Conservation (phyloP, 2,888 invertebrate species). For the Melitaea athalia region DNA sequence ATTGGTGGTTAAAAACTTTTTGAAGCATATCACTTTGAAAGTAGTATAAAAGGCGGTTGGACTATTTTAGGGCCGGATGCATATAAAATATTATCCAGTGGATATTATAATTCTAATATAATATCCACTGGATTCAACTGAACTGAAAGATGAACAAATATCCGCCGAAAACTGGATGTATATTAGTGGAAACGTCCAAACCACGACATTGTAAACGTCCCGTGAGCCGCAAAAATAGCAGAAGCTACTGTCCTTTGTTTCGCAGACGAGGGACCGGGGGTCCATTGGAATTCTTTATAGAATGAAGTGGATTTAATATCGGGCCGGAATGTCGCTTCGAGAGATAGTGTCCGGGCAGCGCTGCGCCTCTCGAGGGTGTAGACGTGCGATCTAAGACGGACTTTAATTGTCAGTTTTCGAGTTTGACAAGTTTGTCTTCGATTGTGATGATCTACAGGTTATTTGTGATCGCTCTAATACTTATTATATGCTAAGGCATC, state of each 20-base stretch:
- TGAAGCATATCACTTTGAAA: no score
- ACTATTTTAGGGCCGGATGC: no score
- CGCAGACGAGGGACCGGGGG: conserved; percentile 42
- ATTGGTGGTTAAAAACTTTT: no score
- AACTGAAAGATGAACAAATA: neutral
- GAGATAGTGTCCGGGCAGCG: conserved; percentile 56
- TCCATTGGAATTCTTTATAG: conserved; percentile 77
- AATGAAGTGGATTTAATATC: conserved; percentile 80
- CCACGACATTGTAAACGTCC: conserved; percentile 28
- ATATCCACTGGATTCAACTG: neutral
- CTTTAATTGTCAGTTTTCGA: conserved; percentile 28
- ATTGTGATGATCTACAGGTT: neutral
- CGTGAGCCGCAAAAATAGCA: conserved; percentile 36
- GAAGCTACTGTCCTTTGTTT: conserved; percentile 43
- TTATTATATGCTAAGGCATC: no score
- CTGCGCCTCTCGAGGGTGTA: conserved; percentile 24
- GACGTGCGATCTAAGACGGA: conserved; percentile 32
- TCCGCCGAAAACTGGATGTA: conserved; percentile 16
- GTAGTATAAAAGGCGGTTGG: no score
- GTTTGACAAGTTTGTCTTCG: neutral
- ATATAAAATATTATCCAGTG: neutral
- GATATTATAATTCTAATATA: neutral
- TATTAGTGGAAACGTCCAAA: conserved; percentile 16
- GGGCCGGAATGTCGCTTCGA: conserved; percentile 66
- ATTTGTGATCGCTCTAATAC: no score